Conservation (phyloP, 2,113 vertebrate genomes). For the Dicrurus megarhynchus region DNA sequence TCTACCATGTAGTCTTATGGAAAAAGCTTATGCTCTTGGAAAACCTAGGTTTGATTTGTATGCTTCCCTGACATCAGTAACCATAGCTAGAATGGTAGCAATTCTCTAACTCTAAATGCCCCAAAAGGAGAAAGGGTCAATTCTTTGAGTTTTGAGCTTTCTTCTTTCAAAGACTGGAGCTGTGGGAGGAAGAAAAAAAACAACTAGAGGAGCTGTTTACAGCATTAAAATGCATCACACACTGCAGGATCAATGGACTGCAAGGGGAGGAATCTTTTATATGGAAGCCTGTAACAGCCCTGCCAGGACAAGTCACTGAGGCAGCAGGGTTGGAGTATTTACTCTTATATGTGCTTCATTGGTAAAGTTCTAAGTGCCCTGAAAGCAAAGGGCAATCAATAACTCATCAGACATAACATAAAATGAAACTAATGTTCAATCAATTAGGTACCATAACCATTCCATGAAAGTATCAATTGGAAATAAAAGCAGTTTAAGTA, state of each 20-base stretch:
- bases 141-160: constrained; percentile 8
- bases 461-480: background rate
- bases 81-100: background rate
- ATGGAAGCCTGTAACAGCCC: background rate
- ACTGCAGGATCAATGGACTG: background rate
- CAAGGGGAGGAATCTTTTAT: background rate
- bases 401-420: background rate
- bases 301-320: background rate
- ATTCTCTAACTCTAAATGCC: background rate
- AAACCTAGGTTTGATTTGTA: background rate
- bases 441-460: constrained; percentile 14
- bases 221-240: background rate
- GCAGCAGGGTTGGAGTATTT: background rate
- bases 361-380: background rate
- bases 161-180: background rate
- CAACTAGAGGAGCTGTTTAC: background rate
- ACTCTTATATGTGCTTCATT: background rate
- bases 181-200: background rate
- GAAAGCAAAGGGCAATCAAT: constrained; percentile 38
- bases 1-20: background rate
- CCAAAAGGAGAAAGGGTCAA: background rate
- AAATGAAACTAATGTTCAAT: constrained; percentile 23
- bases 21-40: constrained; percentile 22
- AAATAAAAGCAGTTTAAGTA: constrained; percentile 15
- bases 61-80: background rate